A percentile compares a stretch with the other conserved stretches of the same genome.
Evolutionary conservation across 2,113 vertebrate genomes (phyloP).

Genomic region (Mola mola): DNA sequence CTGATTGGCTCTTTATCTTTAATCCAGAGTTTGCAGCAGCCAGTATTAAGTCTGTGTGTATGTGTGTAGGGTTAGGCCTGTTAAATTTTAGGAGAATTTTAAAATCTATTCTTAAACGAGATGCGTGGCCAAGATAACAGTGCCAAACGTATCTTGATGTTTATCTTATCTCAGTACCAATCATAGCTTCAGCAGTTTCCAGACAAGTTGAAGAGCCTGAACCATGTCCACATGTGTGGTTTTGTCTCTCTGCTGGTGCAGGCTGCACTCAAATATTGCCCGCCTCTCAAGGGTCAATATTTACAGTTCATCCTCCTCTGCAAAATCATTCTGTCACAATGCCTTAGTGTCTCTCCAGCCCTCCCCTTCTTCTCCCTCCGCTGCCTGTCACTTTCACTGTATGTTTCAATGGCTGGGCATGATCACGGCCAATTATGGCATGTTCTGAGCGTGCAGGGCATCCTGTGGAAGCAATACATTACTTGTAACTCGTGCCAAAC

Average conservation of each 20-base stretch:
- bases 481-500: constrained; percentile 37
- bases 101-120: not conserved
- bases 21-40: not conserved
- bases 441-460: constrained; percentile 61
- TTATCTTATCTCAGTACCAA: no score
- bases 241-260: constrained; percentile 40
- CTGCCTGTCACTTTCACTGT: constrained; percentile 64
- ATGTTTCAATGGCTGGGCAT: constrained; percentile 62
- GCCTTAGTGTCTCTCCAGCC: constrained; percentile 38
- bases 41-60: not conserved
- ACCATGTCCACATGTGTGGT: constrained; percentile 7
- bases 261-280: constrained; percentile 7
- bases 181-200: no score
- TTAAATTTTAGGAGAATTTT: not conserved
- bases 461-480: constrained; percentile 65
- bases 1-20: no score
- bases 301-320: constrained; percentile 72
- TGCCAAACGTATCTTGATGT: constrained; percentile 20
- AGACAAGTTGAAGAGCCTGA: no score
- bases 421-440: constrained; percentile 66
- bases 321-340: constrained; percentile 59
- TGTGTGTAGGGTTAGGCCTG: not conserved
- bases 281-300: constrained; percentile 70
- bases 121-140: not conserved
- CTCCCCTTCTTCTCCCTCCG: not conserved